A percentile compares a stretch with the other conserved stretches of the same genome.
phyloP scores from a whole-genome alignment of 2,797 vertebrate genomes.

The Epinephelus coioides region DNA sequence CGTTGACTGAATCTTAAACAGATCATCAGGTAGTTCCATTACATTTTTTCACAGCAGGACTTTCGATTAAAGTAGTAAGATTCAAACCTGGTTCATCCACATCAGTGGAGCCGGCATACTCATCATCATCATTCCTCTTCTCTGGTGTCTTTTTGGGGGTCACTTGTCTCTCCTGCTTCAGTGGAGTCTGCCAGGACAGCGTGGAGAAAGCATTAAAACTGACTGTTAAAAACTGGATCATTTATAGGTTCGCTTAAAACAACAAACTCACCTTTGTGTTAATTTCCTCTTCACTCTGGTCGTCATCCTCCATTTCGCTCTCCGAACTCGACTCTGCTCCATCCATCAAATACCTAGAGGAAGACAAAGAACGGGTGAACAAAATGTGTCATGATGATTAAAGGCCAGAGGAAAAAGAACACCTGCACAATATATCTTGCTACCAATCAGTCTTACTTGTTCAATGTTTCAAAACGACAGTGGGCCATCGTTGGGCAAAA shows the following conservation, averaged over 20 bases:
- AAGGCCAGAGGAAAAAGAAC: constrained; percentile 32
- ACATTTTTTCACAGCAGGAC: neutral
- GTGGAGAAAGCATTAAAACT: neutral
- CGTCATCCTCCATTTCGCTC: constrained; percentile 83
- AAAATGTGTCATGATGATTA: constrained; percentile 54
- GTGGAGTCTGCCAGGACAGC: constrained; percentile 54
- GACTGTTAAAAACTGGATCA: neutral
- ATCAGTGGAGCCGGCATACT: constrained; percentile 88
- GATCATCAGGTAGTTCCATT: constrained; percentile 2
- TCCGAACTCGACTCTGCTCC: constrained; percentile 88
- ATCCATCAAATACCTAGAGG: constrained; percentile 90
- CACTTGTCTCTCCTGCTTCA: constrained; percentile 68
- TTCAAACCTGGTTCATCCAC: constrained; percentile 85
- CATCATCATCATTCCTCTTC: constrained; percentile 73
- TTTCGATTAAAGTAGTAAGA: constrained; percentile 8
- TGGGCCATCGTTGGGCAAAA: neutral
- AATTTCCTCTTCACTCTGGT: constrained; percentile 81
- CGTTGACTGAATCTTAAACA: neutral
- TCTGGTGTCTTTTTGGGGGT: constrained; percentile 66
- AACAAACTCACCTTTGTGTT: constrained; percentile 61
- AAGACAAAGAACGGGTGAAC: constrained; percentile 17
- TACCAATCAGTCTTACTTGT: constrained; percentile 39
- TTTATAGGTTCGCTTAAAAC: neutral
- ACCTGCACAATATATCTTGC: constrained; percentile 33
- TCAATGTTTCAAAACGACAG: constrained; percentile 23